Evolutionary conservation across 2,888 invertebrate species (phyloP), one percentile per base, ranked within the genome.

Genomic region (Ceramica pisi): DNA sequence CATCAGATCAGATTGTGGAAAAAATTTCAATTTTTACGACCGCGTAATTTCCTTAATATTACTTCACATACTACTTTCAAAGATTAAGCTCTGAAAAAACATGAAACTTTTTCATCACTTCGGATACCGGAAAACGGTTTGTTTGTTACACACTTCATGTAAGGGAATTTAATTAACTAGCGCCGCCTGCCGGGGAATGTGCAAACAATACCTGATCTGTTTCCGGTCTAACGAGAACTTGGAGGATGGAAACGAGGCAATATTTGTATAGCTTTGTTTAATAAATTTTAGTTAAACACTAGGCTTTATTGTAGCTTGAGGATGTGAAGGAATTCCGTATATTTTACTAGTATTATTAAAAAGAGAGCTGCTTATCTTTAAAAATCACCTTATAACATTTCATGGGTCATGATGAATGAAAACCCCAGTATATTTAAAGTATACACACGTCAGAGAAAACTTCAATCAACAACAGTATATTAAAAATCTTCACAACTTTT

Each of bases 131-230:
- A 50, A 71, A 56, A 21, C 61, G 48, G n/a, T 56, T 64, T 31
- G 46, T 23, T 73, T 60, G 46, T 70, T 26, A 67, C 38, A 44
- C 26, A 26, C 50, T 64, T 48, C 35, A 51, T 50, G 53, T 64
- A 78, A 69, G 9, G 59, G 69, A 72, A 79, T 60, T 75, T 76
- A 80, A 83, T 74, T 69, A 77, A 59, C 38, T 50, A 21, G 51
- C 56, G 69, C 71, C 41, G 9, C 57, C 68, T 71, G 59, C 48
- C 46, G 64, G 60, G 23, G 38, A 57, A 23, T 35, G 59, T 19
- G 44, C 64, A 61, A 67, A 76, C 62, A 55, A 69, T 38, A 68
- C 73, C 64, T 41, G 53, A 57, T 65, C 70, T 50, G 55, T 66
- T 80, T 82, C 74, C 75, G 64, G 61, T 63, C 26, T 26, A 50